phyloP scores from a whole-genome alignment of 2,888 invertebrate species.

The Ormyrus nitidulus region DNA sequence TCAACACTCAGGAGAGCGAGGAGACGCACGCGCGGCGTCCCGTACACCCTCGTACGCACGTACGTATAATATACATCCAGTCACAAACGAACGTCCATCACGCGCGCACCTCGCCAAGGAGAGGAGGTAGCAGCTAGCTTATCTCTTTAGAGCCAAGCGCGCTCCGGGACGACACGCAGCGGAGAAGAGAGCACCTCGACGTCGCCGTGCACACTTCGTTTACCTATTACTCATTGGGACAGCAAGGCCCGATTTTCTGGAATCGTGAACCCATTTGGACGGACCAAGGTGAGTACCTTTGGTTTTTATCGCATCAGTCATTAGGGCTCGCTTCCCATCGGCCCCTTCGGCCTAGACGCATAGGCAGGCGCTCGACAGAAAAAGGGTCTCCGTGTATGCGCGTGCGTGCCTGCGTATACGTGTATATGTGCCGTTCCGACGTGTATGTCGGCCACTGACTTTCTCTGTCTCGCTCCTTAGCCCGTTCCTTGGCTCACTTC shows the following conservation, averaged over 20 bases:
- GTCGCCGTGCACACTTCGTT: no score
- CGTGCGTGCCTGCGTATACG: not conserved
- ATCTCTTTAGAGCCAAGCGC: no score
- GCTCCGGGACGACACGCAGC: not conserved
- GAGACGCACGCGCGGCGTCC: slow-evolving; percentile 8
- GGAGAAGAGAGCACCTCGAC: not conserved
- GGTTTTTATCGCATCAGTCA: not conserved
- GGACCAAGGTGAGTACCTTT: slow-evolving; percentile 84
- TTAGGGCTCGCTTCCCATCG: slow-evolving; percentile 55
- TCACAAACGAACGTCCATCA: not conserved
- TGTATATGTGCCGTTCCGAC: no score
- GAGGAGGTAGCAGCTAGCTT: no score
- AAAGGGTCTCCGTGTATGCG: not conserved
- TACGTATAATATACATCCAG: no score
- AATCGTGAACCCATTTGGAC: slow-evolving; percentile 85
- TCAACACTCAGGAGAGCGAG: not conserved
- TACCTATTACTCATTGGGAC: slow-evolving; percentile 37
- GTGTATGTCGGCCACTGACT: not conserved
- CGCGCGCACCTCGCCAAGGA: no score
- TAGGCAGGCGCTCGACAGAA: not conserved
- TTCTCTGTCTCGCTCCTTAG: not conserved
- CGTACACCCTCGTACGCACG: not conserved
- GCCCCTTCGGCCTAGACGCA: slow-evolving; percentile 1
- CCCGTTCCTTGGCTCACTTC: not conserved
- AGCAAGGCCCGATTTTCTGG: slow-evolving; percentile 55